Evolutionary conservation across 2,797 vertebrate genomes (phyloP).

Genomic region (Mycteria americana): DNA sequence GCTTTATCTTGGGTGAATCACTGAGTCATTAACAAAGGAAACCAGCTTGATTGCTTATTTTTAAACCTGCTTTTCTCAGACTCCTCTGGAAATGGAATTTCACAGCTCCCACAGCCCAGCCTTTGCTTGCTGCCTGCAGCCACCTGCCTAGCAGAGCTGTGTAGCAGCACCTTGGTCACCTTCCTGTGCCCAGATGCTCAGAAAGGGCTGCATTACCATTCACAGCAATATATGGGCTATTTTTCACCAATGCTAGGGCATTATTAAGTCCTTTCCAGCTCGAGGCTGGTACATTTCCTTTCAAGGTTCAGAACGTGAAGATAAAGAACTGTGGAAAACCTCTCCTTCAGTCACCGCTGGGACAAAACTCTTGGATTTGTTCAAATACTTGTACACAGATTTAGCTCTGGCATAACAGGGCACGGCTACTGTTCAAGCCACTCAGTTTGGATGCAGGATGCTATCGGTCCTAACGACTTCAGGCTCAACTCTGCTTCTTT

Average conservation of each 20-base stretch:
- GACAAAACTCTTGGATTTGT: background rate
- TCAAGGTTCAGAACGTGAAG: background rate
- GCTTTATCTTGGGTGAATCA: constrained; percentile 27
- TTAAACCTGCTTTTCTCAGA: constrained; percentile 23
- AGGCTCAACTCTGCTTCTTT: background rate
- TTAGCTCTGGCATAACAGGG: background rate
- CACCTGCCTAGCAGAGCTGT: background rate
- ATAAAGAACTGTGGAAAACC: background rate
- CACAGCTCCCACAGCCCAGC: background rate
- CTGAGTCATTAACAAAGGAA: constrained; percentile 29
- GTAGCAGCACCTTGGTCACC: background rate
- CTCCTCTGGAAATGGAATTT: constrained; percentile 29
- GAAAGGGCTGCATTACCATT: background rate
- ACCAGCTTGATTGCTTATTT: constrained; percentile 30
- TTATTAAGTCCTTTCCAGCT: background rate
- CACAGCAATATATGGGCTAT: background rate
- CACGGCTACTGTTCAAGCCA: background rate
- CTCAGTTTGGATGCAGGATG: background rate
- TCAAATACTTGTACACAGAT: background rate
- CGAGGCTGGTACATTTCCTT: background rate
- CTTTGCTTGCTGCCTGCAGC: background rate
- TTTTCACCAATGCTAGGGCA: background rate
- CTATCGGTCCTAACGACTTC: background rate
- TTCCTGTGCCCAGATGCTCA: background rate
- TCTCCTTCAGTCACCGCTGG: background rate